These are phyloP conservation scores for Emberiza fucata DNA, from an alignment of 2,113 vertebrate genomes.

Conservation along the genomic window DNA sequence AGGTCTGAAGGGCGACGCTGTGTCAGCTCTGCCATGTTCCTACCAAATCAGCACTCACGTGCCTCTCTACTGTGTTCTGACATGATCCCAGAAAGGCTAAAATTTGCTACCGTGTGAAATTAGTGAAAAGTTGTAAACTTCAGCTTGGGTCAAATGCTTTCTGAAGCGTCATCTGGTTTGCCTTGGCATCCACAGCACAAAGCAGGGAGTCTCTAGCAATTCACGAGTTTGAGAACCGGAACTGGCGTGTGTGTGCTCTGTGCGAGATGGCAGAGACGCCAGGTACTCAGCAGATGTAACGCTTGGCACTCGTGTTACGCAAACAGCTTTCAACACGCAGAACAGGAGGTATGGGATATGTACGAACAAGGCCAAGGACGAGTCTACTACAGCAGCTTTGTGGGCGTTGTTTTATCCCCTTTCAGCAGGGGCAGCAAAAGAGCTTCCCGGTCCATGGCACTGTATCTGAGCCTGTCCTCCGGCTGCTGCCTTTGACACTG, in stretches of 20 bases:
- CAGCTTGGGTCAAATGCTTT: not conserved
- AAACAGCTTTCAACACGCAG: not conserved
- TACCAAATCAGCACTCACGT: accelerated
- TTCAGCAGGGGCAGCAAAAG: not conserved
- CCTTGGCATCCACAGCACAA: not conserved
- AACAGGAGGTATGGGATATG: accelerated
- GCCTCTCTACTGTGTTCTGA: not conserved
- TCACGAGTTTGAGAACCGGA: not conserved
- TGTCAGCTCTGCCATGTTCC: not conserved
- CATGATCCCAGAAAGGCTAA: not conserved
- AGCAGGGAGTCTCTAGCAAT: not conserved
- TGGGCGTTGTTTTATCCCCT: too few species aligned
- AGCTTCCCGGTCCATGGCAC: not conserved
- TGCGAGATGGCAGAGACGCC: not conserved
- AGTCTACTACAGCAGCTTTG: not conserved
- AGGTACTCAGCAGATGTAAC: not conserved
- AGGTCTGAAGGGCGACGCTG: not conserved
- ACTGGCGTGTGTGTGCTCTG: accelerated
- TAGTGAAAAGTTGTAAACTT: not conserved
- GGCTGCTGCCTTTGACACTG: not conserved
- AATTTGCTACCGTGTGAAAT: not conserved
- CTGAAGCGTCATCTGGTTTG: accelerated
- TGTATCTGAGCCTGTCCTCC: not conserved
- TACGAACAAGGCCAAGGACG: not conserved
- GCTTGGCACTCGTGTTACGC: accelerated